Percentiles rank a stretch among this genome's conserved stretches.
These are phyloP conservation scores for Tragelaphus eurycerus DNA, from an alignment of 2,797 vertebrate species.

Conservation along the genomic window DNA sequence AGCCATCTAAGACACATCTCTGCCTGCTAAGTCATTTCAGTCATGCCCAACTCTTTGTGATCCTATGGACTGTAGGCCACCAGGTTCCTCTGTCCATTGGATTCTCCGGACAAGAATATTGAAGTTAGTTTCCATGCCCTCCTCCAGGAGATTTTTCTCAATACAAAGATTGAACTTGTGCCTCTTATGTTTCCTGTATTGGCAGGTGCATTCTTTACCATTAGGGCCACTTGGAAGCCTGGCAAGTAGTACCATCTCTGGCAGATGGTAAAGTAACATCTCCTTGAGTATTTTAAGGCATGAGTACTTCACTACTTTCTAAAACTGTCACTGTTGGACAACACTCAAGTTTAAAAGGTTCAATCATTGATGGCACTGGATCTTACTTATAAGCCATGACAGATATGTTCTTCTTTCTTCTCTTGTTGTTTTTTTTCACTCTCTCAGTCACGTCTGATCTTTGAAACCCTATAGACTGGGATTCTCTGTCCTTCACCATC, in stretches of 20 bases:
- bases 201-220: not conserved
- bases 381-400: not conserved
- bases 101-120: not conserved
- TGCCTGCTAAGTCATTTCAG: not conserved
- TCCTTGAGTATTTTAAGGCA: not conserved
- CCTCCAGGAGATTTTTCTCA: not conserved
- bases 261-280: not conserved
- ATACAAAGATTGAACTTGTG: not conserved
- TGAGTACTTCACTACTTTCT: not conserved
- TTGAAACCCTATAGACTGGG: not conserved
- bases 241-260: not conserved
- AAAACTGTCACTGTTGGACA: not conserved
- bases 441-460: not conserved
- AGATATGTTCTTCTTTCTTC: not conserved
- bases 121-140: not conserved
- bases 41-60: not conserved
- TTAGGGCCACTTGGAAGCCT: not conserved
- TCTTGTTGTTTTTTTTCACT: not conserved
- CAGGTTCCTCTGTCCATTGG: not conserved
- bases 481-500: not conserved
- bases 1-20: not conserved
- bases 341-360: not conserved
- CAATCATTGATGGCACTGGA: not conserved
- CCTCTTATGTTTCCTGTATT: not conserved
- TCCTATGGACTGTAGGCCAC: not conserved